Evolutionary conservation across 2,113 vertebrate species (phyloP).

Genomic region (Hiodon alosoides): DNA sequence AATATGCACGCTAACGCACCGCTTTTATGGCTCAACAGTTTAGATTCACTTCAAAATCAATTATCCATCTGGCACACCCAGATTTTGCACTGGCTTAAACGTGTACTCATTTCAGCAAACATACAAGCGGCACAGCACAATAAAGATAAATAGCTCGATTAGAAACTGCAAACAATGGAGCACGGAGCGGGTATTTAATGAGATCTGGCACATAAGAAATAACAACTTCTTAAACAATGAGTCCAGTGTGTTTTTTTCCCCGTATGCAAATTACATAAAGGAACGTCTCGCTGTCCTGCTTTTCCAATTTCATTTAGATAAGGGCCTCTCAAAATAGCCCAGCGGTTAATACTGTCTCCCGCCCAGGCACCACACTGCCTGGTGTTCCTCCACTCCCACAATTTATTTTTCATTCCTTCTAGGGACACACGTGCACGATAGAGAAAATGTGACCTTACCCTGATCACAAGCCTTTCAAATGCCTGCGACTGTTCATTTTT

Average conservation of each 20-base stretch:
- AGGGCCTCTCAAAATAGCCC: slow-evolving; percentile 58
- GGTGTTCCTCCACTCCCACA: too few relatives aligned
- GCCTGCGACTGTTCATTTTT: too few relatives aligned
- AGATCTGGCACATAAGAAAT: slow-evolving; percentile 66
- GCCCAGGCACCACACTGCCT: neutral
- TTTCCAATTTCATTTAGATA: slow-evolving; percentile 71
- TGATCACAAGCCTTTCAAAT: too few relatives aligned
- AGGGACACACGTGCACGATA: neutral
- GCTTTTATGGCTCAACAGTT: slow-evolving; percentile 70
- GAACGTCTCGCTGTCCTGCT: slow-evolving; percentile 61
- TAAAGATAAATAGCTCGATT: slow-evolving; percentile 73
- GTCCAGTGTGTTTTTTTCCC: slow-evolving; percentile 34
- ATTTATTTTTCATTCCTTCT: neutral
- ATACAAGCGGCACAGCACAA: slow-evolving; percentile 63
- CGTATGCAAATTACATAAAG: slow-evolving; percentile 65
- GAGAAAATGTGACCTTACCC: too few relatives aligned
- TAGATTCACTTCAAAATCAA: slow-evolving; percentile 70
- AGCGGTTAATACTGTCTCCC: neutral
- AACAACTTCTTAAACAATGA: slow-evolving; percentile 73
- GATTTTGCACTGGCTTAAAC: slow-evolving; percentile 55
- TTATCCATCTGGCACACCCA: slow-evolving; percentile 67
- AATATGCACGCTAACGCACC: slow-evolving; percentile 70
- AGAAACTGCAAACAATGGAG: slow-evolving; percentile 67
- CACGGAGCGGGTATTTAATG: slow-evolving; percentile 60
- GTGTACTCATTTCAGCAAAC: slow-evolving; percentile 73